Conservation (phyloP, 2,113 vertebrate genomes). For the Calyptommatus sinebrachiatus region DNA sequence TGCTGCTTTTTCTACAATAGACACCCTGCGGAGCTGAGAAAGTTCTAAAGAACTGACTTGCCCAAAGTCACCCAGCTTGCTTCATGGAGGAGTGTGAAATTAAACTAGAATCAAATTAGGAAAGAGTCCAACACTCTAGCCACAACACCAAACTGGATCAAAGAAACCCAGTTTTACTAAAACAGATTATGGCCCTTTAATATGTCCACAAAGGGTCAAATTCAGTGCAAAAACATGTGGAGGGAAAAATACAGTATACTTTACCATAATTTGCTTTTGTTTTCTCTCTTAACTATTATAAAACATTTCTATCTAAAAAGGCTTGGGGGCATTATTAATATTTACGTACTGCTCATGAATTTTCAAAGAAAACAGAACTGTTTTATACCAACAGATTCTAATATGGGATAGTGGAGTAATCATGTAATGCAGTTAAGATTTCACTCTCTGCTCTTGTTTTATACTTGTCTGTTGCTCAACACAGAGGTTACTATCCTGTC, state of each 20-base stretch:
- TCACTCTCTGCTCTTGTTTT: conserved; percentile 40
- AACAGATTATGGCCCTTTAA: no score
- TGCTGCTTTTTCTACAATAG: no score
- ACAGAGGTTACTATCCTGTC: conserved; percentile 62
- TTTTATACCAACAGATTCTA: conserved; percentile 62
- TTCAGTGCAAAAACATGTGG: no score
- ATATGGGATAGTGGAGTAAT: conserved; percentile 63
- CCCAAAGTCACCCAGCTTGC: no score
- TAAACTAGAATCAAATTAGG: no score
- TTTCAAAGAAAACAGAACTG: conserved; percentile 55
- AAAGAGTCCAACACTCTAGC: no score
- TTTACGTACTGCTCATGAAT: conserved; percentile 30
- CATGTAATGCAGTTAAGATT: conserved; percentile 55
- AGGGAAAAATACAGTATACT: conserved; percentile 18
- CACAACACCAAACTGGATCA: no score
- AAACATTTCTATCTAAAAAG: conserved; percentile 20
- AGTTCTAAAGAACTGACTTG: no score
- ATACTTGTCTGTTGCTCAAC: conserved; percentile 49
- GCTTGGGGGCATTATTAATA: conserved; percentile 42
- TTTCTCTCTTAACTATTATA: background rate
- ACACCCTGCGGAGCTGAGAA: no score
- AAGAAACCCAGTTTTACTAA: no score
- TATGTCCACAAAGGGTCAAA: no score
- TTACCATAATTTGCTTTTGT: background rate
- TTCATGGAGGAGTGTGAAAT: no score